Percentiles rank a stretch among this genome's conserved stretches.
These are phyloP conservation scores for Dromococcyx pavoninus DNA, from an alignment of 2,797 vertebrate species.

Conservation along the genomic window DNA sequence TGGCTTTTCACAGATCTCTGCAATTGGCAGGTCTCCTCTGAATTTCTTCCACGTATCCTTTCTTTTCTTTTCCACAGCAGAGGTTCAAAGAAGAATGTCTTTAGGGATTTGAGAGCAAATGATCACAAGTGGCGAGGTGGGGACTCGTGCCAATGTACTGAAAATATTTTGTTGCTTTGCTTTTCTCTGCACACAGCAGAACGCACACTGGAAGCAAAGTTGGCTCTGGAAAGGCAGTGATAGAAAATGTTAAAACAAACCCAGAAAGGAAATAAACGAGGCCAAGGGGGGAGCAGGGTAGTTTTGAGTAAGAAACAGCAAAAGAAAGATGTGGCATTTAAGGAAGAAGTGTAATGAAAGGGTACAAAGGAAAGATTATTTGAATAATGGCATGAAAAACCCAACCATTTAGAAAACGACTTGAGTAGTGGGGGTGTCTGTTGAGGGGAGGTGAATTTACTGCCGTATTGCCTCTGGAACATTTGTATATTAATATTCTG, in stretches of 20 bases:
- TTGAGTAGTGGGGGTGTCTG: background rate
- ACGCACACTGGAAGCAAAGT: conserved; percentile 38
- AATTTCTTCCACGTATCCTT: conserved; percentile 7
- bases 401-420: background rate
- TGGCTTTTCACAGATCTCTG: background rate
- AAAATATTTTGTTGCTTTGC: conserved; percentile 52
- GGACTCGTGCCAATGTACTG: conserved; percentile 3
- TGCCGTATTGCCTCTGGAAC: conserved; percentile 1
- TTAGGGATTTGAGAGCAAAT: conserved; percentile 42
- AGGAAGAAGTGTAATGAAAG: conserved; percentile 40
- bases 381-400: background rate
- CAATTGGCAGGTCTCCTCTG: conserved; percentile 12
- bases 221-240: conserved; percentile 41
- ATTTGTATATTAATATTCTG: background rate
- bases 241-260: conserved; percentile 61
- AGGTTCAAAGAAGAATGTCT: conserved; percentile 47
- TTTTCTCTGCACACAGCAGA: conserved; percentile 39
- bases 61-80: conserved; percentile 20
- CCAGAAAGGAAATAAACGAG: conserved; percentile 58
- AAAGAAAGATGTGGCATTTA: conserved; percentile 43
- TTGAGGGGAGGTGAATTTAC: background rate
- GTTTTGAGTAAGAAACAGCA: conserved; percentile 42
- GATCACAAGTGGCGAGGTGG: conserved; percentile 22
- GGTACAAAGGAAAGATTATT: conserved; percentile 37
- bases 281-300: conserved; percentile 36